Evolutionary conservation across 1,140 invertebrate genomes (phyloP).

Genomic region (Apis dorsata): DNA sequence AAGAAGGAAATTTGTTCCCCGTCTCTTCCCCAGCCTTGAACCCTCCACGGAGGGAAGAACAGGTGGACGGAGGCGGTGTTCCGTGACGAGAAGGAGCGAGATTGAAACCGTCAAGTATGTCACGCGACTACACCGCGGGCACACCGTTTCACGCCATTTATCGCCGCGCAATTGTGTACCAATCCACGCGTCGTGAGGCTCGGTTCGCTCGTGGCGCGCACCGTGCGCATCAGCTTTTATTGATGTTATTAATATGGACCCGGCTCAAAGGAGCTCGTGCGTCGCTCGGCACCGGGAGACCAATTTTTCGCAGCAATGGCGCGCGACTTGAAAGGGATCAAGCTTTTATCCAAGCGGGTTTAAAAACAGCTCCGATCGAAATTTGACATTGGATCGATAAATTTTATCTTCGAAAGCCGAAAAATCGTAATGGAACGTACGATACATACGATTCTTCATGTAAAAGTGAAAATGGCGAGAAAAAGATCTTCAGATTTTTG

Average conservation of each 20-base stretch:
- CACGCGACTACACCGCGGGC: conserved; percentile 26
- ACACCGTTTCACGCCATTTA: conserved; percentile 50
- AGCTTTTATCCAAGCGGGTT: too few species aligned
- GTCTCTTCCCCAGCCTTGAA: conserved; percentile 52
- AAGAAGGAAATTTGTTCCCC: conserved; percentile 8
- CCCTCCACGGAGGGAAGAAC: conserved; percentile 10
- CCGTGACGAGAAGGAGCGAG: conserved; percentile 17
- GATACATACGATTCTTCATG: too few species aligned
- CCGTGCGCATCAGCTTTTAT: conserved; percentile 48
- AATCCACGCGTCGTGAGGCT: conserved; percentile 20
- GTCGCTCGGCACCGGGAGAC: conserved; percentile 2
- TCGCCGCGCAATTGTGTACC: conserved; percentile 47
- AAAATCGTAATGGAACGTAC: too few species aligned
- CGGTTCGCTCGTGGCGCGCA: too few species aligned
- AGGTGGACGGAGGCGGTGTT: conserved; percentile 30
- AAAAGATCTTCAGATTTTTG: too few species aligned
- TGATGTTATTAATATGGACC: conserved; percentile 44
- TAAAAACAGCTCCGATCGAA: too few species aligned
- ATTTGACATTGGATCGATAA: too few species aligned
- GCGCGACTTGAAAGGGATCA: too few species aligned
- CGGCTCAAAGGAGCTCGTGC: conserved; percentile 29
- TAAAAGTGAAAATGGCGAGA: too few species aligned
- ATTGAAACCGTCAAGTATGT: conserved; percentile 55
- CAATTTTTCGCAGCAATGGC: not conserved
- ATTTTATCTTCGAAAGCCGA: too few species aligned